phyloP scores from a whole-genome alignment of 2,888 invertebrate species.

The Celastrina argiolus region DNA sequence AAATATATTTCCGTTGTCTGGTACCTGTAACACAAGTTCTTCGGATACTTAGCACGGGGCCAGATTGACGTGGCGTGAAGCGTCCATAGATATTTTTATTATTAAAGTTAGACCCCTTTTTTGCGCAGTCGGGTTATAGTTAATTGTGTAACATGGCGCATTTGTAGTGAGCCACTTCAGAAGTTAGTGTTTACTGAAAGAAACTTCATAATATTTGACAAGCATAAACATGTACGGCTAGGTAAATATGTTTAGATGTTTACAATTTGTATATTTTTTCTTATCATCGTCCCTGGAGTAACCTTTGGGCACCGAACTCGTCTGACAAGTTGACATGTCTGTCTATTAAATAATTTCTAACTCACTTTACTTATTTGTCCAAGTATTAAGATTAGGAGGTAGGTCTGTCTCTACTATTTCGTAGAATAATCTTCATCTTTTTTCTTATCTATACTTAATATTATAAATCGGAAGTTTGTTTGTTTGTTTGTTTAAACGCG shows the following conservation, averaged over 20 bases:
- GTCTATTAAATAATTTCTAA: background rate
- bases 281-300: background rate
- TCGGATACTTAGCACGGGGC: too few species aligned
- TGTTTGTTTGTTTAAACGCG: too few species aligned
- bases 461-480: too few species aligned
- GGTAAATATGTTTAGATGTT: conserved; percentile 3
- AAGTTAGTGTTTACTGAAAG: background rate
- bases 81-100: background rate
- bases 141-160: background rate
- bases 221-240: background rate
- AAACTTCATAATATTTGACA: background rate
- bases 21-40: too few species aligned
- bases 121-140: background rate
- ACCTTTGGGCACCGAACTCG: background rate
- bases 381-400: too few species aligned
- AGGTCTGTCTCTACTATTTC: too few species aligned
- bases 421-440: too few species aligned
- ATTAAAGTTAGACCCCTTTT: background rate
- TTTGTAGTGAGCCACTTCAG: background rate
- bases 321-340: background rate
- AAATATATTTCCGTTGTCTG: too few species aligned
- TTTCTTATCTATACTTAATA: too few species aligned
- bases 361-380: background rate
- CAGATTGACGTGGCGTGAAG: too few species aligned
- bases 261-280: background rate